Conservation (phyloP, 2,797 vertebrate genomes). For the Micropoecilia bifurca region DNA sequence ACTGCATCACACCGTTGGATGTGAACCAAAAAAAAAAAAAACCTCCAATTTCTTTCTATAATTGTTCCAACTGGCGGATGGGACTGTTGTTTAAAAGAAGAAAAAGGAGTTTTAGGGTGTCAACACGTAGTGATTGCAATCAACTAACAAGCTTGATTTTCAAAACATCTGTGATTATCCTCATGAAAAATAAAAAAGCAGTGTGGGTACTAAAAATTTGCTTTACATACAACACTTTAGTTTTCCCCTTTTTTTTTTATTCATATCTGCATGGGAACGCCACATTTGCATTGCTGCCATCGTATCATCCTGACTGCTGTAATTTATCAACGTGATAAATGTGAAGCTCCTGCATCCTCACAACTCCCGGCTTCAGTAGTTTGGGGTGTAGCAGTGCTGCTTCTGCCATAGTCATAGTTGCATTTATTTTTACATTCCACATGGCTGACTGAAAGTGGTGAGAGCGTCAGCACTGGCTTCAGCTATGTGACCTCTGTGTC, state of each 20-base stretch:
- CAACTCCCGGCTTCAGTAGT: conserved; percentile 40
- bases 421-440: conserved; percentile 32
- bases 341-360: conserved; percentile 39
- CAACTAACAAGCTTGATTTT: conserved; percentile 71
- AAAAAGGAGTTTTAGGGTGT: conserved; percentile 52
- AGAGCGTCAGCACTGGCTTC: conserved; percentile 39
- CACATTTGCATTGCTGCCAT: conserved; percentile 60
- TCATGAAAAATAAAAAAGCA: conserved; percentile 22
- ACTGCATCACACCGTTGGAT: conserved; percentile 42
- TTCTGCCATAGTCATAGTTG: conserved; percentile 39
- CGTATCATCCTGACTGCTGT: conserved; percentile 35
- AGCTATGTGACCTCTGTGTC: conserved; percentile 55
- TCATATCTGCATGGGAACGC: conserved; percentile 70
- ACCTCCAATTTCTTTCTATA: conserved; percentile 59
- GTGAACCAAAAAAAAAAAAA: conserved; percentile 52
- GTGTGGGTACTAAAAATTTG: conserved; percentile 19
- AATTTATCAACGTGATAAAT: conserved; percentile 66
- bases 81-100: conserved; percentile 35
- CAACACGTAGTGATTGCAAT: conserved; percentile 67
- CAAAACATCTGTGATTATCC: conserved; percentile 62
- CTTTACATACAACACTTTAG: conserved; percentile 23
- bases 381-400: conserved; percentile 18
- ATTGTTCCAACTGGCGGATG: conserved; percentile 63
- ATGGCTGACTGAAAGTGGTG: conserved; percentile 32
- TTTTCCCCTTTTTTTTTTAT: conserved; percentile 12